Conservation (phyloP, 2,797 vertebrate species). For the Hyperoplus lanceolatus region DNA sequence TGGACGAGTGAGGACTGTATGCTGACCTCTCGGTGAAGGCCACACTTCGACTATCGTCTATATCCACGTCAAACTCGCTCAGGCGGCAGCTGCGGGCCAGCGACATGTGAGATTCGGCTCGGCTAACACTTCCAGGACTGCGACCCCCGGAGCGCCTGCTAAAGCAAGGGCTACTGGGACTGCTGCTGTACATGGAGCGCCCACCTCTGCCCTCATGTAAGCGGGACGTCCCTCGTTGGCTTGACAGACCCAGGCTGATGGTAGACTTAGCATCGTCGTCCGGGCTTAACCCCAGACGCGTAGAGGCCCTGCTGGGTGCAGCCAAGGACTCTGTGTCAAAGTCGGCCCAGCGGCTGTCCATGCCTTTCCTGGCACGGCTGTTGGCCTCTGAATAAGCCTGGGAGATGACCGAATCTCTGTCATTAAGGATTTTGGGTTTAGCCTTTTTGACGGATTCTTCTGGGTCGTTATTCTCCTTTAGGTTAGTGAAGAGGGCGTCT, state of each 20-base stretch:
- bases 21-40: constrained; percentile 85
- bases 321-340: constrained; percentile 87
- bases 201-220: constrained; percentile 73
- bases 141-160: constrained; percentile 79
- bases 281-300: constrained; percentile 73
- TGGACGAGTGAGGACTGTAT: constrained; percentile 85
- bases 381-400: constrained; percentile 87
- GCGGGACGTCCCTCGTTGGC: constrained; percentile 79
- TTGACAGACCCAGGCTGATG: constrained; percentile 82
- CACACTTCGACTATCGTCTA: constrained; percentile 84
- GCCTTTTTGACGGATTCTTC: constrained; percentile 86
- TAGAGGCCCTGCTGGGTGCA: constrained; percentile 84
- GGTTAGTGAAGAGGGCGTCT: constrained; percentile 87
- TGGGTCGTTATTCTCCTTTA: constrained; percentile 87
- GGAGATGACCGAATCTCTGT: constrained; percentile 83
- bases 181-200: constrained; percentile 57
- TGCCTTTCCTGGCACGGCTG: constrained; percentile 83
- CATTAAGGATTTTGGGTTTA: constrained; percentile 77
- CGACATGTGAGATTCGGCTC: constrained; percentile 87
- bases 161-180: constrained; percentile 72
- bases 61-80: constrained; percentile 87
- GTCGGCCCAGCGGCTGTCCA: constrained; percentile 90
- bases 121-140: constrained; percentile 82
- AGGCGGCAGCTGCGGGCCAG: constrained; percentile 86
- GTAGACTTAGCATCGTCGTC: constrained; percentile 84